These are phyloP conservation scores for Ectobius pallidus DNA, from an alignment of 2,888 invertebrate genomes.

Conservation along the genomic window DNA sequence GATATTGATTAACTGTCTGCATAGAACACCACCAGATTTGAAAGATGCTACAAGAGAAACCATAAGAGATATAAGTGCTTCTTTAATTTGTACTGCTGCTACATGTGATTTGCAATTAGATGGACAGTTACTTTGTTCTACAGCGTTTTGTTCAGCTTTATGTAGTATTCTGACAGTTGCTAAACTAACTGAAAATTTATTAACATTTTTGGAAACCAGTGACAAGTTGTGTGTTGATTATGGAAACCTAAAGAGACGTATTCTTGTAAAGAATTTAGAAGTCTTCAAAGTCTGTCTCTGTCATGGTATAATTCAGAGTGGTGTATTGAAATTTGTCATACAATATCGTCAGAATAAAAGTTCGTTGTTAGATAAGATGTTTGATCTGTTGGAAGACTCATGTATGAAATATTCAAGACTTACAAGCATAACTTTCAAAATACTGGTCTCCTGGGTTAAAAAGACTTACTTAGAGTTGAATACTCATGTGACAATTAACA, in stretches of 20 bases:
- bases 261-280: slow-evolving; percentile 25
- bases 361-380: not conserved
- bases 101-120: slow-evolving; percentile 26
- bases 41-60: not conserved
- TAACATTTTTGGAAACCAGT: too few relatives aligned
- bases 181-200: too few relatives aligned
- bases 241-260: too few relatives aligned
- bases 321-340: not conserved
- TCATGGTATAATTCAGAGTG: slow-evolving; percentile 35
- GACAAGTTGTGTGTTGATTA: too few relatives aligned
- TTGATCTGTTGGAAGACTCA: not conserved
- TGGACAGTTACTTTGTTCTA: slow-evolving; percentile 34
- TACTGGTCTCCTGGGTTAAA: slow-evolving; percentile 22
- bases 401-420: slow-evolving; percentile 19
- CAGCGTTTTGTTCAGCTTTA: slow-evolving; percentile 30
- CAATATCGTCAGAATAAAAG: not conserved
- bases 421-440: slow-evolving; percentile 22
- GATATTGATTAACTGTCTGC: not conserved
- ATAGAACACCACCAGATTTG: not conserved
- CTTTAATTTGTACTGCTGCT: not conserved
- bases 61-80: not conserved
- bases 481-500: not conserved
- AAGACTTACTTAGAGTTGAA: not conserved
- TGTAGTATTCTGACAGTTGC: too few relatives aligned
- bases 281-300: slow-evolving; percentile 35